A percentile compares a stretch with the other conserved stretches of the same genome.
These are phyloP conservation scores for Drosophila ficusphila DNA, from an alignment of 1,140 invertebrate species.

Conservation along the genomic window DNA sequence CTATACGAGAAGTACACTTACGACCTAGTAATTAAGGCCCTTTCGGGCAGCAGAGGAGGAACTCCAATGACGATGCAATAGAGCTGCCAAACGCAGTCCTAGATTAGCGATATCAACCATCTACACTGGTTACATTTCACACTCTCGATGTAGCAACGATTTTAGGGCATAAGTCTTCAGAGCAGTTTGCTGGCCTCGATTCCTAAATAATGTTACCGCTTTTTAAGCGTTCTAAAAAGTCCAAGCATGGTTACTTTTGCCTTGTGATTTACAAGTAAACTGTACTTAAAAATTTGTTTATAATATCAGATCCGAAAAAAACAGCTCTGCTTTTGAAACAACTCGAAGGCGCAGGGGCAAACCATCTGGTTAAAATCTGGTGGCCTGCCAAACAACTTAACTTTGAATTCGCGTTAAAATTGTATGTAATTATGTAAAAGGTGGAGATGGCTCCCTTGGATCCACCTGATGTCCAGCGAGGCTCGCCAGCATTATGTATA, in stretches of 20 bases:
- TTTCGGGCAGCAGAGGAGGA: background rate
- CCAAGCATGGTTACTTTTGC: conserved; percentile 6
- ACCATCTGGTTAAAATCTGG: conserved; percentile 7
- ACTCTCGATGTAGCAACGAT: conserved; percentile 26
- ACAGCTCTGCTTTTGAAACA: conserved; percentile 13
- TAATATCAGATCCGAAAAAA: background rate
- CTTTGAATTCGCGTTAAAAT: no score
- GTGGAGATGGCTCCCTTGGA: conserved; percentile 1
- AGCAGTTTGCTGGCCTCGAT: conserved; percentile 20
- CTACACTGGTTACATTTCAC: conserved; percentile 39
- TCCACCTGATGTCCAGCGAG: conserved; percentile 5
- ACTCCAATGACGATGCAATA: conserved; percentile 23
- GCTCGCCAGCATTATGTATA: conserved; percentile 16
- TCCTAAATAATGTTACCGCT: conserved; percentile 25
- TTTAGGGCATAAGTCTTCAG: conserved; percentile 17
- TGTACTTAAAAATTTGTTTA: conserved; percentile 5
- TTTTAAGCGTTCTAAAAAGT: background rate
- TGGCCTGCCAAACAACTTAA: no score
- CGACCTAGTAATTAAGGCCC: conserved; percentile 42
- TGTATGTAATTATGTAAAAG: no score
- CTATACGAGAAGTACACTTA: conserved; percentile 13
- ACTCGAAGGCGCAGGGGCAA: background rate
- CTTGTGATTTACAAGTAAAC: conserved; percentile 40
- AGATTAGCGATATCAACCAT: conserved; percentile 33
- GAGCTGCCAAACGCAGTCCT: conserved; percentile 50